Evolutionary conservation across 2,797 vertebrate genomes (phyloP), one percentile per base, ranked within the genome.

Genomic region (Uromys caudimaculatus): DNA sequence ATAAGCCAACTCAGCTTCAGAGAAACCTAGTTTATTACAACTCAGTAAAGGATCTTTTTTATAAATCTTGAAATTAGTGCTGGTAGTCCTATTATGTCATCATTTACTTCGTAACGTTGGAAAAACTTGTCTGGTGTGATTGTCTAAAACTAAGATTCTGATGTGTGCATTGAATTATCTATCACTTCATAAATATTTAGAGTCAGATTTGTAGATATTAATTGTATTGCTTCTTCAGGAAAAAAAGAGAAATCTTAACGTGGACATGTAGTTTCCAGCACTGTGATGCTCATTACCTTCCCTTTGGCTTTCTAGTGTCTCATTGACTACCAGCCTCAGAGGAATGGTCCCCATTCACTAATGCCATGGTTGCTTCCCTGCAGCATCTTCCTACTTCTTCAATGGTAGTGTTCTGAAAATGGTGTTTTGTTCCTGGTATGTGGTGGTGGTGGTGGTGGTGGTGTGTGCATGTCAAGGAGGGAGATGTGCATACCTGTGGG

Each of bases 11-110:
- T 95, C 96, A 97, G 95, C 93, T 97, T 96, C 92, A 97, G 97
- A 98, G 97, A 97, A 97, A 97, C 35, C n/a, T 94, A 85, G 93
- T 95, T 98, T 97, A 92, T 98, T 97, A 90, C 88, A 97, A 96
- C 44, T 62, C 67, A 56, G 60, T 78, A 88, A 93, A 90, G 87
- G 19, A 83, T 94, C 96, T 93, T 82, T 82, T 96, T 96, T 19
- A 24, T 92, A 88, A 94, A 52, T n/a, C 60, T 91, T 93, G 64
- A 92, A 93, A 84, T 96, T 47, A 75, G 24, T 95, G 76, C 52
- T 38, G 60, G 2, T 84, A 67, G 54, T 85, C 87, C 44, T 64
- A 50, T 85, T 67, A 41, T 89, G 9, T 84, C 69, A 35, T 89
- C n/a, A 24, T 79, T 73, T 73, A 47, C 76, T 69, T 82, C 60